phyloP scores from a whole-genome alignment of 2,888 invertebrate species.

The Punctoribates punctum region DNA sequence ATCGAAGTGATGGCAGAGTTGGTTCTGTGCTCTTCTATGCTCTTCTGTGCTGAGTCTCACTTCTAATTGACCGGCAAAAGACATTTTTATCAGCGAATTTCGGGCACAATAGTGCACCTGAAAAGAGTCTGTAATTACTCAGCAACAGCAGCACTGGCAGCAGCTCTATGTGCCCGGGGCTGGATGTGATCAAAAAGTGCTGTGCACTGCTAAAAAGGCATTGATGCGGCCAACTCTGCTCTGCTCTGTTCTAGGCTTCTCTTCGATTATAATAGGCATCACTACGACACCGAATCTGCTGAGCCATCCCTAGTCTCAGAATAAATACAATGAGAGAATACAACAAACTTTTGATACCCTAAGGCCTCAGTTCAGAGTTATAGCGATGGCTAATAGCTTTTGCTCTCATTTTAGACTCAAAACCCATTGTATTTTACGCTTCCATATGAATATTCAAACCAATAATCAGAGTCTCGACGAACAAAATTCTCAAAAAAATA shows the following conservation, averaged over 20 bases:
- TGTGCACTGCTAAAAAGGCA: conserved; percentile 36
- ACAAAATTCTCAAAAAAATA: background rate
- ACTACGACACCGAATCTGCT: conserved; percentile 28
- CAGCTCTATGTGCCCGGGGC: background rate
- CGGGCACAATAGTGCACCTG: conserved; percentile 47
- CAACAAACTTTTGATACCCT: conserved; percentile 28
- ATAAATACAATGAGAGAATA: conserved; percentile 25
- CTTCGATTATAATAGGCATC: conserved; percentile 16
- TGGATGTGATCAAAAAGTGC: conserved; percentile 38
- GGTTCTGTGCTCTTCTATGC: background rate
- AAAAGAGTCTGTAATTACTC: conserved; percentile 43
- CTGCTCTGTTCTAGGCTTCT: background rate
- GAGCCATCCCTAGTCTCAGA: background rate
- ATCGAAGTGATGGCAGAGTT: background rate
- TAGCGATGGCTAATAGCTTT: conserved; percentile 16
- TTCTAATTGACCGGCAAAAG: conserved; percentile 47
- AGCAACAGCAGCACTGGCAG: conserved; percentile 35
- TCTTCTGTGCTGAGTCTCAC: background rate
- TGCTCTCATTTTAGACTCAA: background rate
- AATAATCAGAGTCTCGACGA: background rate
- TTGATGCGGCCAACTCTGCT: conserved; percentile 33
- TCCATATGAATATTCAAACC: conserved; percentile 14
- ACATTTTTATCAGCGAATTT: conserved; percentile 48
- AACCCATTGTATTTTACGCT: background rate
- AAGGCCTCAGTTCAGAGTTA: background rate